Conservation (phyloP, 2,113 vertebrate species). For the Hymenochirus boettgeri region DNA sequence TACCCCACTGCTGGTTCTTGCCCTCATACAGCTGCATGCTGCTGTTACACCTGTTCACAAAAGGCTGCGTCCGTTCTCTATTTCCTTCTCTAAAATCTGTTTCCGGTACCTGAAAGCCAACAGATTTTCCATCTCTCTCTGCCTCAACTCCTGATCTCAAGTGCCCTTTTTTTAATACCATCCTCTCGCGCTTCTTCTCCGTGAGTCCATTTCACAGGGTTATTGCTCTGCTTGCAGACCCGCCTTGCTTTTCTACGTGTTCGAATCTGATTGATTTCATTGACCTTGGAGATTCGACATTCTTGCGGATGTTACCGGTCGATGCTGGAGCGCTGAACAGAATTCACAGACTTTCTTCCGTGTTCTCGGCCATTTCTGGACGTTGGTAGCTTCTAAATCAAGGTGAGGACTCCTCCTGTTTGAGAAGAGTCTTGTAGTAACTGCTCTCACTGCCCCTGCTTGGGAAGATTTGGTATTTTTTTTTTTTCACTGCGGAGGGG, state of each 20-base stretch:
- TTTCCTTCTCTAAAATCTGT: not conserved
- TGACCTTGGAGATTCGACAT: slow-evolving; percentile 65
- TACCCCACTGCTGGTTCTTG: fast-evolving
- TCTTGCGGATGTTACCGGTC: slow-evolving; percentile 76
- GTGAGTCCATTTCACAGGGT: slow-evolving; percentile 76
- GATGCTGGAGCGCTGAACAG: slow-evolving; percentile 60
- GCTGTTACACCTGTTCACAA: not conserved
- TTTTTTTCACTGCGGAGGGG: slow-evolving; percentile 70
- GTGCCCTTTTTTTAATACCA: slow-evolving; percentile 72
- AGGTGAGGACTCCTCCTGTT: not conserved
- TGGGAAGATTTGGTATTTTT: fast-evolving
- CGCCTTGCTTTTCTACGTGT: slow-evolving; percentile 82
- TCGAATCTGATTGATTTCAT: slow-evolving; percentile 66
- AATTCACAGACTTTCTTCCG: slow-evolving; percentile 74
- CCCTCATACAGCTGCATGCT: fast-evolving
- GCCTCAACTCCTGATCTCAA: not conserved
- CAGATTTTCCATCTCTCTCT: not conserved
- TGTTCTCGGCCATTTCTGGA: slow-evolving; percentile 66
- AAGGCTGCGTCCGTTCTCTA: slow-evolving; percentile 16
- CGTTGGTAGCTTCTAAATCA: slow-evolving; percentile 9
- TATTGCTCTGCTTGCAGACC: slow-evolving; percentile 54
- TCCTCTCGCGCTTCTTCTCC: slow-evolving; percentile 68
- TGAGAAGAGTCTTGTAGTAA: no score
- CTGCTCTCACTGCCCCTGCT: not conserved
- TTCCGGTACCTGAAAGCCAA: not conserved